Evolutionary conservation across 1,140 invertebrate species (phyloP).

Genomic region (Limonius californicus): DNA sequence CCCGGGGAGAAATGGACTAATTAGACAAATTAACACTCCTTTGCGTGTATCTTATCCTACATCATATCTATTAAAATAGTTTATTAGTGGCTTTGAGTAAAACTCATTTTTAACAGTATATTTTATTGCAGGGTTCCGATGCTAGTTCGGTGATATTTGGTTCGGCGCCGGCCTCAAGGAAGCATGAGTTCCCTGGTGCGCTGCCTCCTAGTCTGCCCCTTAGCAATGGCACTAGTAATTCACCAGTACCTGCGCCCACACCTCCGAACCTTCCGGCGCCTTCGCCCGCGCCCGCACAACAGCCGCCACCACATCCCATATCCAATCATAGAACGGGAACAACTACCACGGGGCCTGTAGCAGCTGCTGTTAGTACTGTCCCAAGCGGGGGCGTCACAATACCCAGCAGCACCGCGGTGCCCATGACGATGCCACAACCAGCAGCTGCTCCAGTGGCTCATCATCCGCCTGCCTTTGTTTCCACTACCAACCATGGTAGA

Average conservation of each 20-base stretch:
- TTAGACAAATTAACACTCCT: too few species aligned
- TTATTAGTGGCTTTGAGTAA: too few species aligned
- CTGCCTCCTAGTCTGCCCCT: constrained; percentile 44
- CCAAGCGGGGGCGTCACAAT: constrained; percentile 13
- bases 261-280: constrained; percentile 51
- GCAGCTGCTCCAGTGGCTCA: constrained; percentile 42
- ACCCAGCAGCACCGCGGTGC: constrained; percentile 26
- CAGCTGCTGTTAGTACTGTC: constrained; percentile 26
- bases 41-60: background rate
- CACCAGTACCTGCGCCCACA: constrained; percentile 43
- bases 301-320: constrained; percentile 46
- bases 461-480: constrained; percentile 38
- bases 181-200: constrained; percentile 55
- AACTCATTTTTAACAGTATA: background rate
- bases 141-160: constrained; percentile 72
- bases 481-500: constrained; percentile 33
- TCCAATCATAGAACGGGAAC: constrained; percentile 36
- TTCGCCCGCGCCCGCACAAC: constrained; percentile 50
- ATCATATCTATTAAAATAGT: too few species aligned
- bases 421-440: constrained; percentile 39
- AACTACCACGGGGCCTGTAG: constrained; percentile 47
- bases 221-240: constrained; percentile 40
- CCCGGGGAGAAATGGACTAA: too few species aligned
- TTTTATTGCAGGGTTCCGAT: constrained; percentile 54
- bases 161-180: constrained; percentile 56